phyloP scores from a whole-genome alignment of 2,113 vertebrate genomes.

The Scomber scombrus region DNA sequence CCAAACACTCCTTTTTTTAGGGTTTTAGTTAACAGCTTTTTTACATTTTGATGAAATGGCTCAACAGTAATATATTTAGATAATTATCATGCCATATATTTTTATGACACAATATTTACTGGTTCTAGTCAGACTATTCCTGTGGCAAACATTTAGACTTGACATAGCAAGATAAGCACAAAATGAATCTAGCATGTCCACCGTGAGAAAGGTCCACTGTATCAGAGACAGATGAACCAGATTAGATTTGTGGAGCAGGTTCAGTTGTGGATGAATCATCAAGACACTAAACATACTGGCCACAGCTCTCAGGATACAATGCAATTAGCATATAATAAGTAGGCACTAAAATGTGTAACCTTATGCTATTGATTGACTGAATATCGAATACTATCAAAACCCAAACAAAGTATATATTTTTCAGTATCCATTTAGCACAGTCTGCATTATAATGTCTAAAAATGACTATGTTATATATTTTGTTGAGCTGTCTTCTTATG shows the following conservation, averaged over 20 bases:
- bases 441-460: no score
- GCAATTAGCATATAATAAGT: no score
- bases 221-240: no score
- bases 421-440: no score
- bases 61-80: slow-evolving; percentile 22
- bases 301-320: not conserved
- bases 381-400: no score
- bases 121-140: not conserved
- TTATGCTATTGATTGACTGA: no score
- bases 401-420: no score
- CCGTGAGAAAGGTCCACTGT: not conserved
- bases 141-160: not conserved
- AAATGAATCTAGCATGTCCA: not conserved
- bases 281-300: not conserved
- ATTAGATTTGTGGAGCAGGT: not conserved
- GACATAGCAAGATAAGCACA: not conserved
- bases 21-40: slow-evolving; percentile 11
- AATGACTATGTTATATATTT: no score
- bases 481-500: no score
- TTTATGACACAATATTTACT: slow-evolving; percentile 27
- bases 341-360: no score
- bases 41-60: slow-evolving; percentile 41
- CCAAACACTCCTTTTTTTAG: slow-evolving; percentile 12
- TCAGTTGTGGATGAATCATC: slow-evolving; percentile 8
- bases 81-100: not conserved